These are phyloP conservation scores for Xanthorhoe spadicearia DNA, from an alignment of 2,888 invertebrate genomes.

Conservation along the genomic window DNA sequence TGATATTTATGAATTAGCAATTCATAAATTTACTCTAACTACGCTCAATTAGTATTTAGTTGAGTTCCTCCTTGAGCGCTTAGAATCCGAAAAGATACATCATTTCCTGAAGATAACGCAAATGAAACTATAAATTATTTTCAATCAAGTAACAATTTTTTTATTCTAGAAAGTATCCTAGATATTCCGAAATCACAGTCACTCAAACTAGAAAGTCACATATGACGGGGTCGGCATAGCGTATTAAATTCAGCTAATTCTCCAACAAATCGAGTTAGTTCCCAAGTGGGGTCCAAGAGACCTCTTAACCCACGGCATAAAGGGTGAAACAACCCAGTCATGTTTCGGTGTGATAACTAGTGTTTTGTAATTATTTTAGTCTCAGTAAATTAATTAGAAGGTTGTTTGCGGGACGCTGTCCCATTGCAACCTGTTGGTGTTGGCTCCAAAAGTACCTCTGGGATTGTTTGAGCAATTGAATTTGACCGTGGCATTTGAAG, in stretches of 20 bases:
- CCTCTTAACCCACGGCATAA: slow-evolving; percentile 51
- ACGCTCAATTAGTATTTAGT: no score
- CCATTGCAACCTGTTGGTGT: slow-evolving; percentile 28
- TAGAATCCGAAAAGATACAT: no score
- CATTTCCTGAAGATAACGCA: no score
- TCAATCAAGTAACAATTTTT: not conserved
- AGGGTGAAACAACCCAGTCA: slow-evolving; percentile 58
- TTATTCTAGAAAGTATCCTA: not conserved
- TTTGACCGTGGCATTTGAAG: slow-evolving; percentile 1
- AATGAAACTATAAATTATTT: no score
- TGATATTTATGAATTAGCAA: no score
- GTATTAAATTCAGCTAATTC: slow-evolving; percentile 72
- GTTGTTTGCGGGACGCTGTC: slow-evolving; percentile 6
- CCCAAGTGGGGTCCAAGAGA: slow-evolving; percentile 61
- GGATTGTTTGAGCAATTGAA: slow-evolving; percentile 10
- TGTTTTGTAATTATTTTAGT: slow-evolving; percentile 43
- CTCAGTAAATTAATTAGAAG: slow-evolving; percentile 30
- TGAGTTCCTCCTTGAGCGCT: no score
- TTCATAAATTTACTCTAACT: no score
- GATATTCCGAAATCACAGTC: slow-evolving; percentile 43
- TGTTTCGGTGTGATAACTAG: slow-evolving; percentile 54
- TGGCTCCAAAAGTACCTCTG: slow-evolving; percentile 2
- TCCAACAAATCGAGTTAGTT: slow-evolving; percentile 68
- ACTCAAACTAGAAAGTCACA: slow-evolving; percentile 57
- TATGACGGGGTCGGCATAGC: slow-evolving; percentile 56